Percentiles rank a stretch among this genome's conserved stretches.
Conservation (phyloP, 2,888 invertebrate species). For the Cheiracanthium punctorium region DNA sequence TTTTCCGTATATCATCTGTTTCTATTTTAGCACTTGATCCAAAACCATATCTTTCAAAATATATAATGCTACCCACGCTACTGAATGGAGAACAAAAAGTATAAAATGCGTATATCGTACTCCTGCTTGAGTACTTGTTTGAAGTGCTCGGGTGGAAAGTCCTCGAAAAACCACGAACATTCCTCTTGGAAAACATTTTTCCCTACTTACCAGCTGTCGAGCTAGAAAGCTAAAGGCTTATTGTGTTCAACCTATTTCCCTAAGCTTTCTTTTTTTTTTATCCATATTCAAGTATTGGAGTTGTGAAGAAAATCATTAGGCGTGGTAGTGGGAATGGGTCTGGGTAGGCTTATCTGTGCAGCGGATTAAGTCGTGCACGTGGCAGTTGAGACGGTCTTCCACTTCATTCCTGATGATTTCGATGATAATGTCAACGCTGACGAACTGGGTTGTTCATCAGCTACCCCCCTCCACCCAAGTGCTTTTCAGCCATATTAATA, state of each 20-base stretch:
- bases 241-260: conserved; percentile 6
- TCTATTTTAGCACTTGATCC: neutral
- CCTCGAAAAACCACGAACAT: conserved; percentile 39
- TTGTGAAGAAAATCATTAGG: conserved; percentile 64
- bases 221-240: conserved; percentile 27
- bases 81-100: too few relatives aligned
- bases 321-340: conserved; percentile 28
- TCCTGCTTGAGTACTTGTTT: neutral
- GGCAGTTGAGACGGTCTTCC: conserved; percentile 45
- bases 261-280: neutral
- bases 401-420: conserved; percentile 36
- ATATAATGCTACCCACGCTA: neutral
- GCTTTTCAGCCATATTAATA: conserved; percentile 60
- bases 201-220: conserved; percentile 54
- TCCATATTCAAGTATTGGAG: neutral
- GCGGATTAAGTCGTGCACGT: conserved; percentile 54
- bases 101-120: neutral
- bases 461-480: conserved; percentile 16
- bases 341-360: conserved; percentile 31
- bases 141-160: neutral
- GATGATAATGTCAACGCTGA: conserved; percentile 58
- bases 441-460: conserved; percentile 15
- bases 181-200: conserved; percentile 20
- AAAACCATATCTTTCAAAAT: neutral
- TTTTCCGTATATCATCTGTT: neutral